Conservation (phyloP, 2,888 invertebrate species). For the Metalampra italica region DNA sequence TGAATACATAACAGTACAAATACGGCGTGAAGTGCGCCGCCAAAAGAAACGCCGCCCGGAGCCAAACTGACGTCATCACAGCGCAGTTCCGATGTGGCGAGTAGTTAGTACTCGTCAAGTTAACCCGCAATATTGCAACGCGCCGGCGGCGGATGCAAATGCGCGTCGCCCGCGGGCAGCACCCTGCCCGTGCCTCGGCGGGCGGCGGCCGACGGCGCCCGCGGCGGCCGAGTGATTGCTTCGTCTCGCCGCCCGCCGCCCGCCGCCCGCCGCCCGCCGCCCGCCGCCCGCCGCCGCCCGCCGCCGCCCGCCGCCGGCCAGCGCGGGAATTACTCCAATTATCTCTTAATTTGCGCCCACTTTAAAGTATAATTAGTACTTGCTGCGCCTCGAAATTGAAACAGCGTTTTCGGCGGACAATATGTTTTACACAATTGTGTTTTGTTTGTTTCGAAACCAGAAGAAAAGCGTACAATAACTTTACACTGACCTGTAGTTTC, state of each 20-base stretch:
- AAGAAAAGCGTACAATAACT: no score
- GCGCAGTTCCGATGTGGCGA: no score
- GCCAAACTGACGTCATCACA: no score
- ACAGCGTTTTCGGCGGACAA: neutral
- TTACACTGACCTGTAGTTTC: no score
- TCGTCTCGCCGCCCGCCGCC: constrained; percentile 1
- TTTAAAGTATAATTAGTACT: constrained; percentile 11
- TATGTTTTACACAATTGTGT: no score
- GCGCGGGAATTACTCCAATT: constrained; percentile 18
- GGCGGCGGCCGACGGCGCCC: neutral
- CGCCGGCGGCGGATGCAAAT: neutral
- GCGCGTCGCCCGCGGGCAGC: neutral
- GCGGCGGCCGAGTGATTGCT: neutral
- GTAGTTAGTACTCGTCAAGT: neutral
- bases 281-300: no score
- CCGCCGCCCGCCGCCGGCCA: constrained; percentile 8
- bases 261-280: neutral
- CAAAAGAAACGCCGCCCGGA: no score
- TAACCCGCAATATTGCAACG: neutral
- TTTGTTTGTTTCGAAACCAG: no score
- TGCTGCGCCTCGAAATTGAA: constrained; percentile 6
- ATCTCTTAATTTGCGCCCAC: constrained; percentile 18
- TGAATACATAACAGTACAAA: no score
- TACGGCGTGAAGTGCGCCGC: no score
- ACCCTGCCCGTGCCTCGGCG: neutral